Conservation (phyloP, 2,113 vertebrate genomes). For the Sebastes schlegelii region DNA sequence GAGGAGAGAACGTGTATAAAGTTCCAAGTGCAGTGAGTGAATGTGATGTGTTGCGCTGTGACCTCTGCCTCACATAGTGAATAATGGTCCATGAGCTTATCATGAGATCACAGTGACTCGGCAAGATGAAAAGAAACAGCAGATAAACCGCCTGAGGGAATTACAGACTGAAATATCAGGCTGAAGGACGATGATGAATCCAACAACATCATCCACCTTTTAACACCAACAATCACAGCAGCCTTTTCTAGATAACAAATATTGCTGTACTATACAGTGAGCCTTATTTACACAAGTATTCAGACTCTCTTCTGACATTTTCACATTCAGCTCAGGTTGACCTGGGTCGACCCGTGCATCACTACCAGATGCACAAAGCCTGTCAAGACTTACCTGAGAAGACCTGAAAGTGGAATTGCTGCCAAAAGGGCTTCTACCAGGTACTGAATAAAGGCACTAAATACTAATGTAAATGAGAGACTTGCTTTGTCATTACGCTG, state of each 20-base stretch:
- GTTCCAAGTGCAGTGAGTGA: background rate
- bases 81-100: background rate
- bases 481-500: background rate
- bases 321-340: too few species aligned
- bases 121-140: slow-evolving; percentile 5
- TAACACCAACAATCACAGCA: background rate
- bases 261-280: background rate
- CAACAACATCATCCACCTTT: background rate
- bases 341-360: too few species aligned
- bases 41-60: background rate
- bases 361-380: background rate
- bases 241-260: background rate
- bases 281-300: background rate
- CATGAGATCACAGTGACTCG: slow-evolving; percentile 17
- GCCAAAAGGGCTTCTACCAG: background rate
- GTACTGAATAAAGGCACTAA: background rate
- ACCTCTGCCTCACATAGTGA: slow-evolving; percentile 31
- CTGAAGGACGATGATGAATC: background rate
- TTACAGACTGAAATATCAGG: background rate
- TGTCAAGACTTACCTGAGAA: background rate
- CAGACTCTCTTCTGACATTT: too few species aligned
- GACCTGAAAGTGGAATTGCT: background rate
- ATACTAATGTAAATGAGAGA: background rate
- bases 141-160: slow-evolving; percentile 1
- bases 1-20: background rate